These are phyloP conservation scores for Pitta sordida DNA, from an alignment of 2,113 vertebrate species.

Conservation along the genomic window DNA sequence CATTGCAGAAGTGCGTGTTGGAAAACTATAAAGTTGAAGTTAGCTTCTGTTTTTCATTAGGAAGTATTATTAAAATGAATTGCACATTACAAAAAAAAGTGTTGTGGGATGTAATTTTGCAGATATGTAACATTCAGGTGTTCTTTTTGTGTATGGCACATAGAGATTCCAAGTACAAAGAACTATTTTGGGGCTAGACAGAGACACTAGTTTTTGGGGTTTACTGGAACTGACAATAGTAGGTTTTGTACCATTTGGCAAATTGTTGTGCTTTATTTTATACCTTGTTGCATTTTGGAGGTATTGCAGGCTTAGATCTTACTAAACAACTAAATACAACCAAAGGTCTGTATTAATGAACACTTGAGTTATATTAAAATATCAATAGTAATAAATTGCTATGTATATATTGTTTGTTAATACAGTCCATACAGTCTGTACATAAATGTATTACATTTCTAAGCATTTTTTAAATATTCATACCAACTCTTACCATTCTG, in stretches of 20 bases:
- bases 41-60: constrained; percentile 58
- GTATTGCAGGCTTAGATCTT: constrained; percentile 57
- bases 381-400: constrained; percentile 44
- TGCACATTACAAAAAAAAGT: constrained; percentile 60
- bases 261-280: constrained; percentile 67
- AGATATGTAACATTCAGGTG: constrained; percentile 64
- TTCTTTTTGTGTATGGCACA: constrained; percentile 71
- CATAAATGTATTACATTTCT: constrained; percentile 79
- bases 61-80: constrained; percentile 57
- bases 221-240: constrained; percentile 61
- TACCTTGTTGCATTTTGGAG: constrained; percentile 63
- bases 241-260: constrained; percentile 72
- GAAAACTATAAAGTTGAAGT: constrained; percentile 43
- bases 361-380: constrained; percentile 62
- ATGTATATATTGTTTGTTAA: constrained; percentile 79
- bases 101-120: constrained; percentile 68
- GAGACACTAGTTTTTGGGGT: constrained; percentile 73
- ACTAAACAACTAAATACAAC: constrained; percentile 66
- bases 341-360: constrained; percentile 76
- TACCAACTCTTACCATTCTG: constrained; percentile 67
- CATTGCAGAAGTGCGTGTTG: constrained; percentile 44
- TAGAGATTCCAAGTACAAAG: constrained; percentile 66
- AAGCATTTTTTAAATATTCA: constrained; percentile 76
- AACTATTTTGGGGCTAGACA: constrained; percentile 74
- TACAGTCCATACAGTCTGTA: constrained; percentile 68